A percentile compares a stretch with the other conserved stretches of the same genome.
These are phyloP conservation scores for Cordilura impudica DNA, from an alignment of 2,888 invertebrate species.

Conservation along the genomic window DNA sequence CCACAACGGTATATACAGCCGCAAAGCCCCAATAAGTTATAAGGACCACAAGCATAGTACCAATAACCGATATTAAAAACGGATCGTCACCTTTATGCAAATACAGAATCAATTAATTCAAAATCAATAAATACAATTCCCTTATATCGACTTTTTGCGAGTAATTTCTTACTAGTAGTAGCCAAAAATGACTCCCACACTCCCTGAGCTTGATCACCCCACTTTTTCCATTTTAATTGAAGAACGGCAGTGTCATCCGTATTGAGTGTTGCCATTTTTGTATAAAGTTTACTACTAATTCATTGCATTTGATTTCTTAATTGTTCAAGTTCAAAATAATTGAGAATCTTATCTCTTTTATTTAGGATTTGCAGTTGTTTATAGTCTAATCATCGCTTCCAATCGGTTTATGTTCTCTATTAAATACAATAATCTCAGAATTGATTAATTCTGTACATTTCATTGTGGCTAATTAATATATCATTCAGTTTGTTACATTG, in stretches of 20 bases:
- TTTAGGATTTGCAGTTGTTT: background rate
- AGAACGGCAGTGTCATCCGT: background rate
- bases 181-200: conserved; percentile 85
- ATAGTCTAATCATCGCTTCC: background rate
- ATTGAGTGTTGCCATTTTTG: conserved; percentile 5
- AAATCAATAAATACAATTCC: background rate
- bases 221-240: background rate
- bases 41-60: conserved; percentile 80
- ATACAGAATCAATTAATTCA: background rate
- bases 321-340: background rate
- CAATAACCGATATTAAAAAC: conserved; percentile 81
- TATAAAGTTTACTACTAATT: background rate
- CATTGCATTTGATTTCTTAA: background rate
- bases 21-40: conserved; percentile 86
- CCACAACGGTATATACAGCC: conserved; percentile 84
- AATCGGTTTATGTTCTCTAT: background rate
- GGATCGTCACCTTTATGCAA: conserved; percentile 81
- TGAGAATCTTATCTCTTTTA: conserved; percentile 13
- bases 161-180: conserved; percentile 78
- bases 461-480: no score
- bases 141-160: background rate
- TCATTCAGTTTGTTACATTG: no score
- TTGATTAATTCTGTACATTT: no score
- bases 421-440: conserved; percentile 2
- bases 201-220: conserved; percentile 86